A percentile compares a stretch with the other conserved stretches of the same genome.
These are phyloP conservation scores for Craniophora ligustri DNA, from an alignment of 2,888 invertebrate genomes.

Conservation along the genomic window DNA sequence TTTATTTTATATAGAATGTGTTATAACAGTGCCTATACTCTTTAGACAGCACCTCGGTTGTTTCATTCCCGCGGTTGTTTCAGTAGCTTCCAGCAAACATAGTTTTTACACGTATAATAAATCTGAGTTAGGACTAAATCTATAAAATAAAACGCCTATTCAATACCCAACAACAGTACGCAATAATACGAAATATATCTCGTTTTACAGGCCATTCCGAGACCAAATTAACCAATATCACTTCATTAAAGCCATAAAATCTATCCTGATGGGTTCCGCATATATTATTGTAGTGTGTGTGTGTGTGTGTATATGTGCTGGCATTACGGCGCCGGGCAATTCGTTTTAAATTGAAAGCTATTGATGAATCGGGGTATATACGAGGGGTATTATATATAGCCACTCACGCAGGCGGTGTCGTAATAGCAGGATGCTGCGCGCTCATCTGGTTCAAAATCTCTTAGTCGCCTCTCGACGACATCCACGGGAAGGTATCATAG, in stretches of 20 bases:
- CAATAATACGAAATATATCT: constrained; percentile 54
- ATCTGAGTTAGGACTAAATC: constrained; percentile 3
- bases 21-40: no score
- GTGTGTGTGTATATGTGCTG: not conserved
- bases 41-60: no score
- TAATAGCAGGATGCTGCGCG: no score
- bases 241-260: constrained; percentile 66
- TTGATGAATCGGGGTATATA: not conserved
- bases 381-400: not conserved
- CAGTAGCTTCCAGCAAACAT: no score
- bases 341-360: not conserved
- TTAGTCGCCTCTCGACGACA: no score
- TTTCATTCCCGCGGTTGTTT: no score
- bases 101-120: not conserved
- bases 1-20: no score
- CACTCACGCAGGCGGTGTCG: no score
- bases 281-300: not conserved
- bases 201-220: constrained; percentile 61
- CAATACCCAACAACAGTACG: constrained; percentile 43
- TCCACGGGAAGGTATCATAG: no score
- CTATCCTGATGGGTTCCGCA: constrained; percentile 41
- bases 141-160: constrained; percentile 48
- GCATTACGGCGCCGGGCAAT: not conserved
- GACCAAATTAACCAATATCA: constrained; percentile 66
- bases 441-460: no score